These are phyloP conservation scores for Hemiscyllium ocellatum DNA, from an alignment of 2,113 vertebrate species.

Conservation along the genomic window DNA sequence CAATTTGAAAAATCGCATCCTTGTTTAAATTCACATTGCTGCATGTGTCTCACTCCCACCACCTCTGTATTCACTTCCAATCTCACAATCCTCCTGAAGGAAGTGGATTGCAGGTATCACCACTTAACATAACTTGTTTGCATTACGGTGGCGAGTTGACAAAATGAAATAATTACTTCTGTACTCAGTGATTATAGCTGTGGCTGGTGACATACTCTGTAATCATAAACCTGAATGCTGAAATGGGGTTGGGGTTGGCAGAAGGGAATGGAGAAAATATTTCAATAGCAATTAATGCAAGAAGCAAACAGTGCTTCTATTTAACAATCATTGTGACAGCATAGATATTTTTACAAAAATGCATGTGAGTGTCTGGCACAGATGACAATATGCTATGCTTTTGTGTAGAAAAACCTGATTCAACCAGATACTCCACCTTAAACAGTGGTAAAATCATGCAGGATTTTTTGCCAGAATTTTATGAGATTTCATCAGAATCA, in stretches of 20 bases:
- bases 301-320: neutral
- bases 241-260: too few relatives aligned
- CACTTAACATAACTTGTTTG: neutral
- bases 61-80: neutral
- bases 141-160: neutral
- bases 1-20: neutral
- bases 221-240: neutral
- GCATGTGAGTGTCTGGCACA: neutral
- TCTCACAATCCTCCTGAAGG: too few relatives aligned
- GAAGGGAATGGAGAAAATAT: neutral
- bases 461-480: neutral
- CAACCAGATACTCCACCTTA: neutral
- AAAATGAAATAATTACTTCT: neutral
- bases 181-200: neutral
- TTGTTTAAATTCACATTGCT: neutral
- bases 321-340: neutral
- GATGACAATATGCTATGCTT: neutral
- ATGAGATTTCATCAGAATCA: conserved; percentile 1
- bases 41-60: too few relatives aligned
- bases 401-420: neutral
- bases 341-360: neutral
- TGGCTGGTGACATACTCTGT: neutral
- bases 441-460: neutral
- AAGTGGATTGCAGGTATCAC: neutral
- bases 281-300: neutral